A percentile compares a stretch with the other conserved stretches of the same genome.
phyloP scores from a whole-genome alignment of 1,140 invertebrate genomes.

The Hyphantria cunea region DNA sequence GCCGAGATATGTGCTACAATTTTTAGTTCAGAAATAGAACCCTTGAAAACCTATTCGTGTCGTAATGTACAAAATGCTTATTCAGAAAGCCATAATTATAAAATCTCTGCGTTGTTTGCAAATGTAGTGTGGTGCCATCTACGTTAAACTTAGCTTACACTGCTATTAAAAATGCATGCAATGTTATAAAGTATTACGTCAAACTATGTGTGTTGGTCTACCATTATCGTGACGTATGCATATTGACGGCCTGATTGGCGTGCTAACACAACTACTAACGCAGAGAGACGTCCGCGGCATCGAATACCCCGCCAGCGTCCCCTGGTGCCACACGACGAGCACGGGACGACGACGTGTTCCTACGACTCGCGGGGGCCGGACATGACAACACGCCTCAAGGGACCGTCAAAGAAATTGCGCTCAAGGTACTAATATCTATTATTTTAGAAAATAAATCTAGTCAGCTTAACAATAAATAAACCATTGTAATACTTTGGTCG shows the following conservation, averaged over 20 bases:
- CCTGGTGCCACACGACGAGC: slow-evolving; percentile 85
- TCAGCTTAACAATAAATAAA: no score
- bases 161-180: not conserved
- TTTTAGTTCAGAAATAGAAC: no score
- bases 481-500: no score
- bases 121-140: not conserved
- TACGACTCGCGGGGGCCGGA: slow-evolving; percentile 85
- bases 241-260: not conserved
- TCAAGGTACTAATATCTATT: slow-evolving; percentile 80
- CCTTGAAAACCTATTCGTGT: no score
- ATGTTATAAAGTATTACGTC: not conserved
- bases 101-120: no score
- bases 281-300: slow-evolving; percentile 82
- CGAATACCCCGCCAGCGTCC: slow-evolving; percentile 84
- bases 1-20: no score
- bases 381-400: slow-evolving; percentile 83
- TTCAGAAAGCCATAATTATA: no score
- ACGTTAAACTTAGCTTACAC: not conserved
- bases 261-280: slow-evolving; percentile 32
- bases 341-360: slow-evolving; percentile 92
- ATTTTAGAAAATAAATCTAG: not conserved
- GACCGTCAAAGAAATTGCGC: slow-evolving; percentile 85
- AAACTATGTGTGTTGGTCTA: not conserved
- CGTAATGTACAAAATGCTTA: no score
- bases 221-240: not conserved